Base-by-base conservation (phyloP, 2,113 vertebrate species). In the Astur gentilis region DNA sequence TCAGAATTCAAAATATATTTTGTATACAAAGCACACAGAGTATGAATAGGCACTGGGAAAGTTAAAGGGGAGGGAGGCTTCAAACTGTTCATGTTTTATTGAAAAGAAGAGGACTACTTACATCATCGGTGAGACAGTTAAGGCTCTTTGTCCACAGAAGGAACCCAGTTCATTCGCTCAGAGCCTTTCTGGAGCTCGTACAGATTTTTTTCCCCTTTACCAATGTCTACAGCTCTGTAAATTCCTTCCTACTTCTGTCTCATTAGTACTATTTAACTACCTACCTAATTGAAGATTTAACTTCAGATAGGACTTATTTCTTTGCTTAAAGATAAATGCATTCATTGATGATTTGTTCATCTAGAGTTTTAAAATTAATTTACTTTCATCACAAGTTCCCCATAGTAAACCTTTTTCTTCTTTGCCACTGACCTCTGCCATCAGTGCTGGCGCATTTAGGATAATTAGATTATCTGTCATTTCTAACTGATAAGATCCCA, bases 61-160 rank as follows among this genome's bases (percentile, higher is more conserved):
- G 29, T 32, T 45, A 36, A 40, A 19, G 13, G 25, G 20, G 3
- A 15, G 5, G 7, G 11, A 3, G 34, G 6, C 13, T 65, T 60
- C 34, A 52, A 36, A 42, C 40, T 60, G 12, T n/a, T 81, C 9
- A 50, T 36, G 13, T n/a, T 69, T 10, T 52, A 18, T 22, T 50
- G 19, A 20, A 67, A 54, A 64, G 19, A 67, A 42, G 20, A 69
- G 4, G 25, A 50, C n/a, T 66, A 23, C 23, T 67, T 79, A 82
- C 6, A 27, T 32, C 0, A 0, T 23, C 10, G 34, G n/a, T 34
- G 17, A 60, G 75, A 61, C 1, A 57, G 7, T 38, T 61, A 26
- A 57, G 17, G 34, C 18, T 67, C 17, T n/a, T 36, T 34, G 23
- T 38, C 32, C 38, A 27, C 1, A 1, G 31, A 61, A 79, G 42